phyloP scores from a whole-genome alignment of 2,797 vertebrate genomes.

The Amniataba percoides region DNA sequence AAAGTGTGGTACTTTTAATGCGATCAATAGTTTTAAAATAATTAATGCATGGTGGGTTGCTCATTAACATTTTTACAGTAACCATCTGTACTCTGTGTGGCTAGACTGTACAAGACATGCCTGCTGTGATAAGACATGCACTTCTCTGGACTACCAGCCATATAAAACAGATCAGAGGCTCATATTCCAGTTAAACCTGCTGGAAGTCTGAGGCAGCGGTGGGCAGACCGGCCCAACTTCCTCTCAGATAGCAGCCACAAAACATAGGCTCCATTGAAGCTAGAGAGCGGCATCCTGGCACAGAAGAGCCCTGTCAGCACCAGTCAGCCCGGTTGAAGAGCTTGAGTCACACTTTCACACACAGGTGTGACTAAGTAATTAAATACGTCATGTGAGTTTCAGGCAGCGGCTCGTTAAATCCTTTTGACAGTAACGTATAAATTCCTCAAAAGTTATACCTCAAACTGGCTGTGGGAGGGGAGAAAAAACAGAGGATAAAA shows the following conservation, averaged over 20 bases:
- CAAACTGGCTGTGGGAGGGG: not conserved
- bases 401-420: slow-evolving; percentile 26
- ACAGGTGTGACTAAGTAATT: slow-evolving; percentile 53
- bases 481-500: slow-evolving; percentile 30
- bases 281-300: slow-evolving; percentile 48
- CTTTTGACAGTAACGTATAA: slow-evolving; percentile 28
- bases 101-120: slow-evolving; percentile 39
- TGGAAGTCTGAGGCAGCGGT: slow-evolving; percentile 67
- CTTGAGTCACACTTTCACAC: slow-evolving; percentile 67
- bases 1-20: slow-evolving; percentile 8
- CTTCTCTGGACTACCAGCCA: slow-evolving; percentile 50
- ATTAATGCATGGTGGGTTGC: slow-evolving; percentile 21
- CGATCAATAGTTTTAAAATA: slow-evolving; percentile 31
- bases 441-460: slow-evolving; percentile 31
- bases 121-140: slow-evolving; percentile 65
- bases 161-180: slow-evolving; percentile 76
- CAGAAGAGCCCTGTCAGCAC: slow-evolving; percentile 52
- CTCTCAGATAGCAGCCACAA: slow-evolving; percentile 63
- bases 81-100: slow-evolving; percentile 44
- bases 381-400: slow-evolving; percentile 47
- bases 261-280: slow-evolving; percentile 57
- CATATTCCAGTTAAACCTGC: slow-evolving; percentile 79
- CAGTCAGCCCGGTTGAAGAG: slow-evolving; percentile 31
- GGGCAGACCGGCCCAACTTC: slow-evolving; percentile 57
- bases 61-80: slow-evolving; percentile 57